A percentile compares a stretch with the other conserved stretches of the same genome.
phyloP scores from a whole-genome alignment of 2,888 invertebrate species.

The Amblyteles armatorius region DNA sequence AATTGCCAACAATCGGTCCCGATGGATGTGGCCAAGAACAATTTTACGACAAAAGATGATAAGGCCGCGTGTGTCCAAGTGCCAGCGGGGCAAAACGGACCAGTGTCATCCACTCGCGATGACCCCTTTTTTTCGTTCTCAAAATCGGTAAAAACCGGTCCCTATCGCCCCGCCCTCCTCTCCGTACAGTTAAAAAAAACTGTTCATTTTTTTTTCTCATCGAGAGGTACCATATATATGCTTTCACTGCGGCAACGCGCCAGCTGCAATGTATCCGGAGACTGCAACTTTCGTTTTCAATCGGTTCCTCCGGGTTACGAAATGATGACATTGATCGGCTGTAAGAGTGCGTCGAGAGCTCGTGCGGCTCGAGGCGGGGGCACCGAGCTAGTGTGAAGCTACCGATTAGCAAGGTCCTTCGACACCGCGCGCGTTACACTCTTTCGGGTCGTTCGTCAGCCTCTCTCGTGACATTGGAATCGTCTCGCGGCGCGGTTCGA shows the following conservation, averaged over 20 bases:
- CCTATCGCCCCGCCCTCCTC: too few species aligned
- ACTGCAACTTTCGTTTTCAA: conserved; percentile 74
- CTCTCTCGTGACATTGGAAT: conserved; percentile 63
- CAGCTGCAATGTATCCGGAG: conserved; percentile 23
- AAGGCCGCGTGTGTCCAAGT: background rate
- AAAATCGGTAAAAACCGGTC: too few species aligned
- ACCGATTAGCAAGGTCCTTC: conserved; percentile 50
- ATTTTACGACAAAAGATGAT: background rate
- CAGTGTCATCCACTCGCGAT: too few species aligned
- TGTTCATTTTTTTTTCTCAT: too few species aligned
- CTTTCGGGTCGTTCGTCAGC: conserved; percentile 21
- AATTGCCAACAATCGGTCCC: background rate
- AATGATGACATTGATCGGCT: conserved; percentile 78
- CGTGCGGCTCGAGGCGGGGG: background rate
- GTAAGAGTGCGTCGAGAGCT: background rate
- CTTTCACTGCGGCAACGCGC: background rate
- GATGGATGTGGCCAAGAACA: background rate
- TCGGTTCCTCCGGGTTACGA: conserved; percentile 71
- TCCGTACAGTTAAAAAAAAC: too few species aligned
- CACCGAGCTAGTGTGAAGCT: conserved; percentile 67
- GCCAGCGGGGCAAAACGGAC: background rate
- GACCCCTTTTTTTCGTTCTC: too few species aligned
- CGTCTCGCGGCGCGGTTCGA: conserved; percentile 10
- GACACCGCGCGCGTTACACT: background rate
- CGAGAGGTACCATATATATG: background rate